Base-by-base conservation (phyloP, 1,140 invertebrate species). In the Drosophila pandora region DNA sequence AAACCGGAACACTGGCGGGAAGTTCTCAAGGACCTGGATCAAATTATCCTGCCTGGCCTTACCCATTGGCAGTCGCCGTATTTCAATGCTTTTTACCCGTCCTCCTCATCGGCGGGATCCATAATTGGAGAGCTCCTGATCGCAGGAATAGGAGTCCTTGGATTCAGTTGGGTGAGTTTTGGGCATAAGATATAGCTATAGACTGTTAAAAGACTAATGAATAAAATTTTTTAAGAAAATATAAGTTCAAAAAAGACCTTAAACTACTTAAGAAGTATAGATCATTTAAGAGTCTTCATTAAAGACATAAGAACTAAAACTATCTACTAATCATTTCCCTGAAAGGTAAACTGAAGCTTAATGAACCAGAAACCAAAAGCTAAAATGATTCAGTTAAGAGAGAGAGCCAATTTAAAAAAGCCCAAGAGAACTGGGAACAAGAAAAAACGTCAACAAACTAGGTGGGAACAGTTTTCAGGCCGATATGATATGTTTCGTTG, bases 61-160 rank as follows among this genome's bases (percentile, higher is more conserved):
- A 98, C 97, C 0, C 97, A 98, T 85, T 99, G 98, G 98, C 95
- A 97, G 80, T 97, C 96, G 41, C 98, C 98, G 0, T 94, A 97
- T 78, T 99, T 99, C 83, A 96, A 98, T 88, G 97, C 97, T 0
- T 99, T 97, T 88, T 99, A 95, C 92, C 97, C 97, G 1, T 95
- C 97, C 0, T 96, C 93, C 94, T 94, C 79, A 41, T 97, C 96
- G 7, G 98, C 95, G 91, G 96, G 97, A 1, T 95, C 96, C 2
- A 95, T 98, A 13, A 94, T 98, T 8, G 98, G 96, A 0, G 97
- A 98, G 83, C 94, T 99, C 61, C 91, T 99, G 2, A 95, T 95
- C 34, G 95, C 95, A 62, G 97, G 96, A 4, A 94, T 99, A 17
- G 95, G 95, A 2, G 95, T 95, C 55, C 94, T 99, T 45, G 98